Base-by-base conservation (phyloP, 2,888 invertebrate genomes). In the Tuta absoluta region DNA sequence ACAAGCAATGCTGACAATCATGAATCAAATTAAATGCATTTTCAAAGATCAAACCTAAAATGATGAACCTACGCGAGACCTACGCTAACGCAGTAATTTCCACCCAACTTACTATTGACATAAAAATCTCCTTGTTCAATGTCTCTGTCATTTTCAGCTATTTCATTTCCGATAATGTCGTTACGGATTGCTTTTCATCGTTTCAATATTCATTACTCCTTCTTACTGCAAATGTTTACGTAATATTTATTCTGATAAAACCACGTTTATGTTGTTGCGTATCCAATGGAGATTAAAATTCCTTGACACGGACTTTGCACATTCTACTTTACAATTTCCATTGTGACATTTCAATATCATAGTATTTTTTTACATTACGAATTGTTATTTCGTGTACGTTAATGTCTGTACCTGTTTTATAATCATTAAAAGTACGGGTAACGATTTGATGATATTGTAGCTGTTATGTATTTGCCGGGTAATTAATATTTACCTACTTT, bases 271-370 rank as follows among this genome's bases (percentile, higher is more conserved):
- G 14, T 5, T 53, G 12, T 10, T 8, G 11, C 33, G 61, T 61
- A 28, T 24, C 61, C 19, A 33, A 61, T 61, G 11, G 8, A 24
- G 17, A 49, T 49, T 49, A 19, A 61, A 61, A 61, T 61, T 61
- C 61, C 49, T 61, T 28, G 8, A 60, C 23, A 59, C 21, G 17
- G 45, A 53, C 23, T 14, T 24, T 24, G 51, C 23, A 53, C 51
- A 12, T 53, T 53, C 1, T n/a, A 45, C 45, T 45, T n/a, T 4
- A 17, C 33, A 45, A 45, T 45, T 45, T 17, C 4, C 8, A 4
- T 45, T 45, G 45, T 45, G 7, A 4, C 8, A 0, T 45, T 45
- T 33, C 28, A 28, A 41, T 14, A 41, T 41, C 41, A 41, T 14
- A 14, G 41, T 0, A 12, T 41, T 14, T 12, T 41, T 41, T 0